phyloP scores from a whole-genome alignment of 2,113 vertebrate genomes.

The Recurvirostra avosetta region DNA sequence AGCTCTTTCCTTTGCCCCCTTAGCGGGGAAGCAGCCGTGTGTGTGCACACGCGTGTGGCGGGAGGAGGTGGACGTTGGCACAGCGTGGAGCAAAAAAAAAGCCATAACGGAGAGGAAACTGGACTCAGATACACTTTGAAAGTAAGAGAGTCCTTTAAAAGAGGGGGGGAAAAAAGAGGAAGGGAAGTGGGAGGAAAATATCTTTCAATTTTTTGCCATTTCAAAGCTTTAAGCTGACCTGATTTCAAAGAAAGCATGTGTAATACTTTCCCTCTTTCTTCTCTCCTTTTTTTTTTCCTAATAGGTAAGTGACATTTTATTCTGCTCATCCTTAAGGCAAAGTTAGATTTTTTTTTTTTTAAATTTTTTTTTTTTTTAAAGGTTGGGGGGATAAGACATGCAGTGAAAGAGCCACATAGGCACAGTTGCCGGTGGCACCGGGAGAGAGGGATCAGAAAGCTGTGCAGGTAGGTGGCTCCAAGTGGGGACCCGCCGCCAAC shows the following conservation, averaged over 20 bases:
- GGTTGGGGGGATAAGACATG: not conserved
- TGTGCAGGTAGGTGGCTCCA: conserved; percentile 61
- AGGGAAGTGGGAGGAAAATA: conserved; percentile 55
- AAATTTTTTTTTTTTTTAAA: not conserved
- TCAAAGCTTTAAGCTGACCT: conserved; percentile 72
- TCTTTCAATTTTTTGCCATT: conserved; percentile 53
- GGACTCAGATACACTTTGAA: conserved; percentile 18
- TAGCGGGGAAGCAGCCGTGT: fast-evolving
- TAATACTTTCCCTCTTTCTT: conserved; percentile 61
- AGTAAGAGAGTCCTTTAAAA: conserved; percentile 47
- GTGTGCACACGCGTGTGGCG: not conserved
- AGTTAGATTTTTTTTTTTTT: conserved; percentile 37
- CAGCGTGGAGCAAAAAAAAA: not conserved
- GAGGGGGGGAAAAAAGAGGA: conserved; percentile 45
- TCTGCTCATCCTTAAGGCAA: conserved; percentile 68
- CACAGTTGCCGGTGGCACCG: not conserved
- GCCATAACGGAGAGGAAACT: not conserved
- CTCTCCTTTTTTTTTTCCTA: not conserved
- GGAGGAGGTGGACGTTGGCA: not conserved
- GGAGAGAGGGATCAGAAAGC: conserved; percentile 32
- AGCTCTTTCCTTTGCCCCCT: not conserved
- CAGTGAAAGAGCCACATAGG: not conserved
- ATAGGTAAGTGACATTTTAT: conserved; percentile 78
- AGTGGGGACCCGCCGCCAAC: not conserved
- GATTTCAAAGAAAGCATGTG: conserved; percentile 68